Evolutionary conservation across 2,888 invertebrate species (phyloP).

Genomic region (Ophion ellenae): DNA sequence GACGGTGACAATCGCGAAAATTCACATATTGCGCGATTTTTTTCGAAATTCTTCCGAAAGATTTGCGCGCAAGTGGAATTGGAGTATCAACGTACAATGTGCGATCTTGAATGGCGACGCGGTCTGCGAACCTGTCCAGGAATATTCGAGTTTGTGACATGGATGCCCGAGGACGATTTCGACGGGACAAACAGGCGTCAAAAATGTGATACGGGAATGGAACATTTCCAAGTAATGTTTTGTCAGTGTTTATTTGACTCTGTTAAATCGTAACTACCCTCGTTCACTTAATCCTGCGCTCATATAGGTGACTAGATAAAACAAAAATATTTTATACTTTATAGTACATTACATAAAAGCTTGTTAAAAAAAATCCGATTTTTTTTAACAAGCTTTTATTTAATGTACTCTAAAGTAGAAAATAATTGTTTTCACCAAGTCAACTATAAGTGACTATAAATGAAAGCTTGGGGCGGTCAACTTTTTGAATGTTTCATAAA

Average conservation of each 20-base stretch:
- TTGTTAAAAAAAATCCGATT: too few relatives aligned
- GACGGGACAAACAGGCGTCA: constrained; percentile 74
- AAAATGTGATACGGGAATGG: constrained; percentile 85
- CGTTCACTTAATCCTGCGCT: not conserved
- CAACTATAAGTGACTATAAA: too few relatives aligned
- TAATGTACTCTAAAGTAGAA: too few relatives aligned
- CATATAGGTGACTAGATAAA: too few relatives aligned
- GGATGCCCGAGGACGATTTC: constrained; percentile 81
- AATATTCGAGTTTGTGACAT: constrained; percentile 84
- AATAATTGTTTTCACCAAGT: too few relatives aligned
- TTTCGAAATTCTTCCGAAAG: constrained; percentile 71
- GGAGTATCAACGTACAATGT: constrained; percentile 86
- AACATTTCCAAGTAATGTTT: constrained; percentile 82
- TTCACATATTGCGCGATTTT: not conserved
- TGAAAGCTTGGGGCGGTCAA: too few relatives aligned
- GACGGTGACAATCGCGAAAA: too few relatives aligned
- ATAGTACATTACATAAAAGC: too few relatives aligned
- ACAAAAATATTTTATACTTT: too few relatives aligned
- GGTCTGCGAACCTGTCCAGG: constrained; percentile 79
- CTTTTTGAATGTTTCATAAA: too few relatives aligned
- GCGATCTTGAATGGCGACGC: constrained; percentile 87
- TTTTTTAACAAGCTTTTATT: too few relatives aligned
- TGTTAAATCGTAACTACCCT: not conserved
- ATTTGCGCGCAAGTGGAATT: constrained; percentile 83
- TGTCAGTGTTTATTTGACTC: not conserved